A percentile compares a stretch with the other conserved stretches of the same genome.
Conservation (phyloP, 2,888 invertebrate species). For the Synergus laeviventris region DNA sequence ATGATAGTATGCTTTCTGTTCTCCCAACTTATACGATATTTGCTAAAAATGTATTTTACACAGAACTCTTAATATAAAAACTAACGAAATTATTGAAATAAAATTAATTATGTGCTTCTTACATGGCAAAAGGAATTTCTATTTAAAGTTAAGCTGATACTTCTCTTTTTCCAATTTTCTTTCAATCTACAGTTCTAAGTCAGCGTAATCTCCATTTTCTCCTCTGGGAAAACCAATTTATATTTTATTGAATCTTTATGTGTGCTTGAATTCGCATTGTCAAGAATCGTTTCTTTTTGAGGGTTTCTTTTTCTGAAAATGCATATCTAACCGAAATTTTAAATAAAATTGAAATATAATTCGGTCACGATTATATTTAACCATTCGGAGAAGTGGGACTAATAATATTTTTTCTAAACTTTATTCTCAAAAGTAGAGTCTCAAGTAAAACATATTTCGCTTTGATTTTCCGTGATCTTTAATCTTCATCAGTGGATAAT, state of each 20-base stretch:
- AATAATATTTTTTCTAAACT: neutral
- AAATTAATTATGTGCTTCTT: too few species aligned
- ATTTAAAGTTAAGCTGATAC: neutral
- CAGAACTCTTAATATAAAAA: neutral
- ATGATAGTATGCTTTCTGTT: conserved; percentile 6
- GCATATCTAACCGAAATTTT: too few species aligned
- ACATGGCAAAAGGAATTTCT: neutral
- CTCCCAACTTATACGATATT: neutral
- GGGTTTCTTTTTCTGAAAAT: neutral
- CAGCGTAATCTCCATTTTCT: conserved; percentile 1
- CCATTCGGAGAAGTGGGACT: too few species aligned
- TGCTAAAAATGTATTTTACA: neutral
- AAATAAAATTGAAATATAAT: too few species aligned
- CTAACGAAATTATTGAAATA: neutral
- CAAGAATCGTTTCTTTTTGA: neutral
- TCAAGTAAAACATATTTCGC: neutral
- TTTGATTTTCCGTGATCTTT: neutral
- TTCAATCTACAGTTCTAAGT: conserved; percentile 9
- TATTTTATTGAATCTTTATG: conserved; percentile 24
- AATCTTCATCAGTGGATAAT: conserved; percentile 7
- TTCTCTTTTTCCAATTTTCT: conserved; percentile 17
- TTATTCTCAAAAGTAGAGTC: neutral
- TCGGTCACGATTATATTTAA: too few species aligned
- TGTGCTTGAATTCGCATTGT: conserved; percentile 21
- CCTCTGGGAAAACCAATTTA: conserved; percentile 18